phyloP scores from a whole-genome alignment of 2,888 invertebrate genomes.

The Eupithecia abbreviata region DNA sequence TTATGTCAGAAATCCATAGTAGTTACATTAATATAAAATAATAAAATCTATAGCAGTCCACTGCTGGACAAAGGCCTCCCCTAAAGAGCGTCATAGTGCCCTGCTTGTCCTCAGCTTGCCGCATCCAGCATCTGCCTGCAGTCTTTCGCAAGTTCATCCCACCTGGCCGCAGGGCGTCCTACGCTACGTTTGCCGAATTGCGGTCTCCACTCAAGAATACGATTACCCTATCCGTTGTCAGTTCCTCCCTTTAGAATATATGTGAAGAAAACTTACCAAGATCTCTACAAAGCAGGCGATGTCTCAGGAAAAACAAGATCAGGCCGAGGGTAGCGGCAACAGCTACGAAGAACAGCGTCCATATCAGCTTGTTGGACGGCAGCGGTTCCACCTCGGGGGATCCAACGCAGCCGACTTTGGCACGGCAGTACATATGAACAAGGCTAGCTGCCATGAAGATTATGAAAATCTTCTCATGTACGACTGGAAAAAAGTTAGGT shows the following conservation, averaged over 20 bases:
- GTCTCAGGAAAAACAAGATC: slow-evolving; percentile 93
- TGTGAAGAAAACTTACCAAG: slow-evolving; percentile 86
- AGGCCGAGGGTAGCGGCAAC: slow-evolving; percentile 92
- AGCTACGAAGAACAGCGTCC: slow-evolving; percentile 89
- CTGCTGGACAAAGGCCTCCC: too few species aligned
- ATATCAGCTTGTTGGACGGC: slow-evolving; percentile 86
- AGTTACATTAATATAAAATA: too few species aligned
- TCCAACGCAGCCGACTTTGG: slow-evolving; percentile 73
- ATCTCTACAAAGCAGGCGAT: slow-evolving; percentile 94
- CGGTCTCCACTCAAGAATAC: too few species aligned
- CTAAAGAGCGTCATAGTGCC: too few species aligned
- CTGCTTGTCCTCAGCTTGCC: too few species aligned
- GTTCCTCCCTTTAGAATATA: not conserved
- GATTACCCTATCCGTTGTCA: too few species aligned
- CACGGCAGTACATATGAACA: slow-evolving; percentile 88
- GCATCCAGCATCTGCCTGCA: too few species aligned
- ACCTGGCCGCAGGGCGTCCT: too few species aligned
- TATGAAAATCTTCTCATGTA: slow-evolving; percentile 96
- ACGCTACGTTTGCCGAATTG: too few species aligned
- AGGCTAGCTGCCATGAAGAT: slow-evolving; percentile 94
- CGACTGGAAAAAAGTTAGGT: slow-evolving; percentile 82
- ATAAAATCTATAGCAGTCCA: too few species aligned
- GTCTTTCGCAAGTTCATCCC: too few species aligned
- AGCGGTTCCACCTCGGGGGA: slow-evolving; percentile 79
- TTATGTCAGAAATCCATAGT: too few species aligned